phyloP scores from a whole-genome alignment of 2,888 invertebrate genomes.

The Chironomus riparius region DNA sequence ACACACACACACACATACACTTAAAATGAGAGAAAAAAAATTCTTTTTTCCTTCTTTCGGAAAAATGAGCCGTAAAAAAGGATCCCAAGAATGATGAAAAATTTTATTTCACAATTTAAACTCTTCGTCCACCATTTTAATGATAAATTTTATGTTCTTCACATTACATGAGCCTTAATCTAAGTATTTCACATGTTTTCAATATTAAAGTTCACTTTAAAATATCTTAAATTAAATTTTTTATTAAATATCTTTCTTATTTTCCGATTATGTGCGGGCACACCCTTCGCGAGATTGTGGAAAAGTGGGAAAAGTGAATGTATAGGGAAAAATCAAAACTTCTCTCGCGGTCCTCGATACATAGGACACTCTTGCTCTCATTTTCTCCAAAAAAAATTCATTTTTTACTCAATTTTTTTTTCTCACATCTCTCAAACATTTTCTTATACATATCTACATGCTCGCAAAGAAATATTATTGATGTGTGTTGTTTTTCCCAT shows the following conservation, averaged over 20 bases:
- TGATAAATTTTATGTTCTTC: neutral
- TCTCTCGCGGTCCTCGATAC: neutral
- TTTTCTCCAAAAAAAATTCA: neutral
- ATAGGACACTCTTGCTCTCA: neutral
- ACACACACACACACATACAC: neutral
- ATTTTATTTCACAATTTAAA: neutral
- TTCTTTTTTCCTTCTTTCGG: slow-evolving; percentile 8
- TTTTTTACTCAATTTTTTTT: too few species aligned
- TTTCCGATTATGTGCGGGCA: slow-evolving; percentile 21
- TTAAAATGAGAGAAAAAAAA: neutral
- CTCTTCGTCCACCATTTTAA: neutral
- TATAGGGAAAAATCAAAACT: slow-evolving; percentile 13
- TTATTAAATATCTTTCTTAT: neutral
- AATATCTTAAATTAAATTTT: neutral
- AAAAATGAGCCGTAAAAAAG: slow-evolving; percentile 23
- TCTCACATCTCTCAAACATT: too few species aligned
- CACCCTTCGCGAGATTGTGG: slow-evolving; percentile 21
- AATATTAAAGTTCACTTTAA: neutral
- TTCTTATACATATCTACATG: too few species aligned
- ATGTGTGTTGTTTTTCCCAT: neutral
- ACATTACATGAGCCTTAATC: neutral
- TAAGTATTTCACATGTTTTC: slow-evolving; percentile 1
- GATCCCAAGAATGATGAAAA: slow-evolving; percentile 4
- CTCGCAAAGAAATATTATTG: neutral
- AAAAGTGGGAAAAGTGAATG: slow-evolving; percentile 23